Conservation (phyloP, 2,797 vertebrate species). For the Heteromormyrus szaboi region DNA sequence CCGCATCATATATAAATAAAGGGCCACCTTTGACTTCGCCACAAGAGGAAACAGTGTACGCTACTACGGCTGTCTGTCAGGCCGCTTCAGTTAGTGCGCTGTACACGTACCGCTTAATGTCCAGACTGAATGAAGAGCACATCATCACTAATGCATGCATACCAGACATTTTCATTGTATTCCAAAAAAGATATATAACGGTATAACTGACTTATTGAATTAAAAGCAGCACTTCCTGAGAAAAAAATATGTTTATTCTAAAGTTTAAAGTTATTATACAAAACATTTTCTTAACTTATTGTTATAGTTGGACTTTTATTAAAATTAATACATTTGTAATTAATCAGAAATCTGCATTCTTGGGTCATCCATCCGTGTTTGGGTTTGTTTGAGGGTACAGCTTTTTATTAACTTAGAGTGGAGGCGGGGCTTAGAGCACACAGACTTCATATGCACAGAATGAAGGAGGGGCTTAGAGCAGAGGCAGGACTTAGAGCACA, state of each 20-base stretch:
- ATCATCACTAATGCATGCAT: no score
- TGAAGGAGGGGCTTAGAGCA: no score
- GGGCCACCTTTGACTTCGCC: neutral
- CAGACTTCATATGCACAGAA: neutral
- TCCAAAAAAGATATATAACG: no score
- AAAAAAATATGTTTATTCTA: no score
- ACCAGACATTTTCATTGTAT: no score
- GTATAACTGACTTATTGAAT: no score
- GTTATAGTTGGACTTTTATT: neutral
- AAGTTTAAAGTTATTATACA: neutral
- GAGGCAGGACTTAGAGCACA: neutral
- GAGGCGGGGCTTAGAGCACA: neutral
- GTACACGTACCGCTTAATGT: no score
- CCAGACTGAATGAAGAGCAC: no score
- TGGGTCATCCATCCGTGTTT: neutral
- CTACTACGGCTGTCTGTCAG: neutral
- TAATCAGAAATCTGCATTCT: neutral
- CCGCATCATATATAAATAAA: neutral
- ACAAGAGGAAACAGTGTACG: neutral
- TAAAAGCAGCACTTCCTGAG: no score
- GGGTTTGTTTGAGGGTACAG: no score
- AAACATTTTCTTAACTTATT: neutral
- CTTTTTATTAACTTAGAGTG: neutral
- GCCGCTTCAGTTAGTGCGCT: neutral
- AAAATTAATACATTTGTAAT: neutral